Conservation (phyloP, 2,797 vertebrate genomes). For the Megaceryle alcyon region DNA sequence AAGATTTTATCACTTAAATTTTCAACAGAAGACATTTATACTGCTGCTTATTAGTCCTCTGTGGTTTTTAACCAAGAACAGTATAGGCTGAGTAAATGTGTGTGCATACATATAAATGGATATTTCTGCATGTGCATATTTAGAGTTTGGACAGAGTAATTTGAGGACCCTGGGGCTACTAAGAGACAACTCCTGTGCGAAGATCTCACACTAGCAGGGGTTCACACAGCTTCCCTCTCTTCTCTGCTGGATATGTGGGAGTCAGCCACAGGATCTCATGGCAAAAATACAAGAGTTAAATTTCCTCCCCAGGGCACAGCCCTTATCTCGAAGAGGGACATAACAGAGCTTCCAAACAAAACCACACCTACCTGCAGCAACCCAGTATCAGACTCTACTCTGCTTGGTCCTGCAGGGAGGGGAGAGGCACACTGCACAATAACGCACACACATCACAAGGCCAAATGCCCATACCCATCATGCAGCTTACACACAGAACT, state of each 20-base stretch:
- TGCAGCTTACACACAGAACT: neutral
- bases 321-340: neutral
- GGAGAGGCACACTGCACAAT: neutral
- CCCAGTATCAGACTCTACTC: neutral
- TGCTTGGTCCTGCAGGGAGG: neutral
- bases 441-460: neutral
- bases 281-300: neutral
- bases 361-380: neutral
- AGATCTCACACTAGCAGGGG: neutral
- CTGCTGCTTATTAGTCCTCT: conserved; percentile 6
- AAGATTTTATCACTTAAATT: conserved; percentile 50
- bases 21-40: conserved; percentile 37
- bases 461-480: neutral
- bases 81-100: neutral
- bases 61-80: neutral
- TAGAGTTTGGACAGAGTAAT: neutral
- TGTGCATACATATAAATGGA: neutral
- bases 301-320: neutral
- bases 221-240: neutral
- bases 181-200: neutral
- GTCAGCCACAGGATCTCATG: neutral
- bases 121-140: neutral
- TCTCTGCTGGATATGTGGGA: neutral
- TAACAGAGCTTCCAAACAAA: neutral
- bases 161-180: neutral